A percentile compares a stretch with the other conserved stretches of the same genome.
Conservation (phyloP, 2,113 vertebrate genomes). For the Strix uralensis region DNA sequence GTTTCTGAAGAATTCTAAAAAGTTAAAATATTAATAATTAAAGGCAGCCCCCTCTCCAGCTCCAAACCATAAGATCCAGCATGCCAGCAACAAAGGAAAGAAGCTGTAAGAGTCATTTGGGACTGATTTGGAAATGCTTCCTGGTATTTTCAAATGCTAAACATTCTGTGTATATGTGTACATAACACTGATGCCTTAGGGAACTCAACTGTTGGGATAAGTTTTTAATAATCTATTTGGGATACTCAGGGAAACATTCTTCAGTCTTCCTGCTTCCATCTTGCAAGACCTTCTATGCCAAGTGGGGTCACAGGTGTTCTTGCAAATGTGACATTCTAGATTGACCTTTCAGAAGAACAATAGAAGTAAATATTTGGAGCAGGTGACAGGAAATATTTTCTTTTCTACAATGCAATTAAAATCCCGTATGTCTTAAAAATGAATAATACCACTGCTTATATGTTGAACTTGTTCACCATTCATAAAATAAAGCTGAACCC, state of each 20-base stretch:
- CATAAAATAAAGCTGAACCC: background rate
- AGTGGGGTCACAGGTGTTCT: constrained; percentile 12
- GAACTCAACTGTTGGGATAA: constrained; percentile 27
- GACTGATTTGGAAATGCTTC: constrained; percentile 31
- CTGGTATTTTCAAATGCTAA: constrained; percentile 51
- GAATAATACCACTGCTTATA: constrained; percentile 19
- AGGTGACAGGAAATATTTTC: constrained; percentile 49
- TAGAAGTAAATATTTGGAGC: background rate
- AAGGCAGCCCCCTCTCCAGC: background rate
- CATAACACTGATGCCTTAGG: constrained; percentile 13
- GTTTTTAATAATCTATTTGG: constrained; percentile 25
- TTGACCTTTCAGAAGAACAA: constrained; percentile 53
- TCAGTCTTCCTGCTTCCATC: constrained; percentile 3
- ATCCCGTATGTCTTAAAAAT: background rate
- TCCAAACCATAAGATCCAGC: background rate
- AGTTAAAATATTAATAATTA: constrained; percentile 3
- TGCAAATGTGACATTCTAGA: constrained; percentile 23
- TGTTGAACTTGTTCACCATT: background rate
- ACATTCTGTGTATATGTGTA: constrained; percentile 22
- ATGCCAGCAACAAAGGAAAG: constrained; percentile 21
- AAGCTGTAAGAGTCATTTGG: background rate
- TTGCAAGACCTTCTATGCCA: background rate
- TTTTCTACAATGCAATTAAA: constrained; percentile 4
- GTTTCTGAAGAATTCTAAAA: background rate
- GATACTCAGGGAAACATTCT: background rate